Conservation (phyloP, 2,113 vertebrate genomes). For the Opisthocomus hoazin region DNA sequence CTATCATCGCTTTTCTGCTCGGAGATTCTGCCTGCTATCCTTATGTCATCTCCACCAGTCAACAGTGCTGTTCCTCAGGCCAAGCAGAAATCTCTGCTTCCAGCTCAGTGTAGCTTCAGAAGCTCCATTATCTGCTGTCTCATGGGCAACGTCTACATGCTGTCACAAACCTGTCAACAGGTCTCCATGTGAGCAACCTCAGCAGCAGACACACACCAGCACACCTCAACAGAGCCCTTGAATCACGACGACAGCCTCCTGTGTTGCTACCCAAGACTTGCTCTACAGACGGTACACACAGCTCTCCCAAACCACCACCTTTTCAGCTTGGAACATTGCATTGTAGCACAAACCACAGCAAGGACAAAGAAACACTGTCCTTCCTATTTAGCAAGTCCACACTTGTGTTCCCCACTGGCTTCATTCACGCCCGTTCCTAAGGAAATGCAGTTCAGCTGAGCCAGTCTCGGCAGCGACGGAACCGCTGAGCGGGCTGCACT, state of each 20-base stretch:
- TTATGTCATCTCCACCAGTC: background rate
- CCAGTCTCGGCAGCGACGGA: accelerated
- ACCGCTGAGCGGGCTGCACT: background rate
- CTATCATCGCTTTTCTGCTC: background rate
- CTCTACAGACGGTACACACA: background rate
- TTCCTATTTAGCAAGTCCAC: background rate
- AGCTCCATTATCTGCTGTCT: background rate
- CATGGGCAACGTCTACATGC: background rate
- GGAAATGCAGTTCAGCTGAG: background rate
- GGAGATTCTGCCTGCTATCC: background rate
- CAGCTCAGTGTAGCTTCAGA: background rate
- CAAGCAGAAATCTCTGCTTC: background rate
- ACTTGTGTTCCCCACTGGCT: background rate
- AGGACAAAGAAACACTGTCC: background rate
- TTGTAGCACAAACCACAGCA: background rate
- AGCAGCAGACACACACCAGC: background rate
- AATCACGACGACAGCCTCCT: background rate
- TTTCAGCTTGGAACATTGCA: background rate
- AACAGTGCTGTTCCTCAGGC: background rate
- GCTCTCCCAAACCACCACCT: background rate
- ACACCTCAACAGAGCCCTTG: background rate
- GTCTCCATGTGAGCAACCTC: background rate
- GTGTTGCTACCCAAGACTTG: accelerated
- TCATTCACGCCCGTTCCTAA: background rate
- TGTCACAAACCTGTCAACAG: background rate